These are phyloP conservation scores for Okapia johnstoni DNA, from an alignment of 2,113 vertebrate species.

Conservation along the genomic window DNA sequence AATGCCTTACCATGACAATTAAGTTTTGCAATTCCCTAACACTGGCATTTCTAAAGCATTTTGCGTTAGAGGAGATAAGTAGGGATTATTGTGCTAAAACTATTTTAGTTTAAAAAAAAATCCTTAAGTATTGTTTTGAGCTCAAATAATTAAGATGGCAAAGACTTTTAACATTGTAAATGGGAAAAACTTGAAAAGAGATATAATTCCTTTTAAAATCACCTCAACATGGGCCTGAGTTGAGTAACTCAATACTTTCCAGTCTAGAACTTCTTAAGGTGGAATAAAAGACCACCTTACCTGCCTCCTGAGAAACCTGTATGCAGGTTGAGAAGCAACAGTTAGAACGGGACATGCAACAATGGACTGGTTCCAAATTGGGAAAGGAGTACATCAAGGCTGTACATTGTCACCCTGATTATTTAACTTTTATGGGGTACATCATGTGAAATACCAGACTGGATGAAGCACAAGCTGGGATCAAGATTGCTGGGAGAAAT, in stretches of 20 bases:
- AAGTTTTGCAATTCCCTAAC: neutral
- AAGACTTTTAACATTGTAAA: neutral
- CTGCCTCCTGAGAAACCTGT: neutral
- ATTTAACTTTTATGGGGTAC: neutral
- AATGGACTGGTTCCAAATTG: neutral
- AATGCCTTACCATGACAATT: neutral
- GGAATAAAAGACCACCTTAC: neutral
- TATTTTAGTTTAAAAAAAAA: neutral
- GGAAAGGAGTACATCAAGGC: neutral
- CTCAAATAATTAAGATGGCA: neutral
- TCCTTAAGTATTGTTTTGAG: neutral
- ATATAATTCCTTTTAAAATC: neutral
- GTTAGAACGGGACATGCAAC: neutral
- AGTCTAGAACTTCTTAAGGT: neutral
- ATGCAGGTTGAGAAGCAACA: neutral
- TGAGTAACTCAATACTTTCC: neutral
- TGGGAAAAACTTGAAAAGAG: neutral
- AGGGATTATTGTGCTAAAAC: neutral
- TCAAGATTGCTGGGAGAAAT: neutral
- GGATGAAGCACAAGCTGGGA: neutral
- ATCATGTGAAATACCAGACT: neutral
- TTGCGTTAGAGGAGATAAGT: neutral
- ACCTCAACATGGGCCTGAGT: neutral
- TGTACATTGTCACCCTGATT: neutral
- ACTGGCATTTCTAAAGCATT: neutral